phyloP scores from a whole-genome alignment of 1,140 invertebrate species.

The Coptotermes formosanus region DNA sequence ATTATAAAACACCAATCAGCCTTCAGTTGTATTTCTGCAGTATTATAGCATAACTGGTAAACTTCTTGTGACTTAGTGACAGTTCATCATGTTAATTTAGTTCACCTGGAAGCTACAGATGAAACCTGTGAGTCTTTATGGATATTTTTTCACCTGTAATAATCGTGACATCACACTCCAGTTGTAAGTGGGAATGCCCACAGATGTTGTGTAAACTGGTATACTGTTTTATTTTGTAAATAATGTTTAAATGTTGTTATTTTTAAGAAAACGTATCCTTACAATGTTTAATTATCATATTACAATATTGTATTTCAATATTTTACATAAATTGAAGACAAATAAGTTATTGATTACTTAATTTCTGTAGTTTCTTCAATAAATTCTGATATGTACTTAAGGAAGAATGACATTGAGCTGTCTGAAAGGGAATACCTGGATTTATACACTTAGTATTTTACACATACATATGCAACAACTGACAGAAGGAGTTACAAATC shows the following conservation, averaged over 20 bases:
- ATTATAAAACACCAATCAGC: slow-evolving; percentile 10
- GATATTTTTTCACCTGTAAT: not conserved
- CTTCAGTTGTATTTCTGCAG: slow-evolving; percentile 11
- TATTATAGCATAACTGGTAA: not conserved
- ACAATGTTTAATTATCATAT: not conserved
- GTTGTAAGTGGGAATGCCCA: not conserved
- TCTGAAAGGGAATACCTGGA: not conserved
- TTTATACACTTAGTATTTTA: slow-evolving; percentile 1
- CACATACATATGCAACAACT: slow-evolving; percentile 2
- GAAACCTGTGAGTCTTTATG: not conserved
- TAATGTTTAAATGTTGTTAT: not conserved
- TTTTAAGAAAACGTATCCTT: not conserved
- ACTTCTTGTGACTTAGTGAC: not conserved
- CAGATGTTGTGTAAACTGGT: not conserved
- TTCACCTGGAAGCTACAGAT: not conserved
- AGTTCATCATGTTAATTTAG: not conserved
- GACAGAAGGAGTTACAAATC: slow-evolving; percentile 16
- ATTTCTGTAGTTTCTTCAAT: not conserved
- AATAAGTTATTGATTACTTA: slow-evolving; percentile 7
- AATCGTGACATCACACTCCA: not conserved
- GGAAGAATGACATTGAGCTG: not conserved
- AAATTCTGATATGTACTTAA: slow-evolving; percentile 3
- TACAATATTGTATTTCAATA: not conserved
- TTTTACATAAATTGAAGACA: slow-evolving; percentile 6
- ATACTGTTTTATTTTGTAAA: not conserved